Base-by-base conservation (phyloP, 2,113 vertebrate genomes). In the Oryzias javanicus region DNA sequence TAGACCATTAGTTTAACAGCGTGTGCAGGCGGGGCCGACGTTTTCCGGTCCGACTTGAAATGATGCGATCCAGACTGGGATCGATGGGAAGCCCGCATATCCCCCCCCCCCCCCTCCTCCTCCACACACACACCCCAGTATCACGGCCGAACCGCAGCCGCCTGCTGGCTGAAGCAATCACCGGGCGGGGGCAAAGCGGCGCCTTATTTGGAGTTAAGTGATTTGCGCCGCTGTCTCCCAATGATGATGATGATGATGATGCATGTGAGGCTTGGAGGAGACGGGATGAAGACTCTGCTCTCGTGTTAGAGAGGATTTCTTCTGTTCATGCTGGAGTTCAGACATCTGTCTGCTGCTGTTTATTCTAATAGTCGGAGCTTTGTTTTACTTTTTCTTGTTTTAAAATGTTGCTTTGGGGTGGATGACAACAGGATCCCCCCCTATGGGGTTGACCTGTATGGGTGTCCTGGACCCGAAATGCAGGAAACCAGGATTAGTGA, bases 1-100 rank as follows among this genome's bases (percentile, higher is more conserved):
- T 51, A 54, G 72, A 50, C 60, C 48, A 72, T 84, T 76, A 79
- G 79, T 77, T 74, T 48, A 70, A 76, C 70, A 78, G 65, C 60
- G n/a, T n/a, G n/a, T 76, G 67, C 57, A 49, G 62, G 60, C 3
- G 14, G 61, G 61, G 67, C 4, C 5, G 56, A 49, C 49, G 61
- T n/a, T n/a, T n/a, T n/a, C n/a, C n/a, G n/a, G 52, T 58, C 25
- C 41, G 14, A 72, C 59, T 60, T 44, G 53, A 60, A 48, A 51
- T 67, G 70, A 25, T 51, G 60, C 73, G 56, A 81, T 78, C 67
- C 69, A 55, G 76, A 29, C 49, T n/a, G 16, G 25, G 70, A 85
- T 81, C 67, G 27, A 85, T 80, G 44, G 48, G 42, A 24, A 35
- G 53, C 42, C 68, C 53, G 42, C n/a, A 48, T 47, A 47, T 44